Evolutionary conservation across 2,113 vertebrate species (phyloP).

Genomic region (Clarias batrachus): DNA sequence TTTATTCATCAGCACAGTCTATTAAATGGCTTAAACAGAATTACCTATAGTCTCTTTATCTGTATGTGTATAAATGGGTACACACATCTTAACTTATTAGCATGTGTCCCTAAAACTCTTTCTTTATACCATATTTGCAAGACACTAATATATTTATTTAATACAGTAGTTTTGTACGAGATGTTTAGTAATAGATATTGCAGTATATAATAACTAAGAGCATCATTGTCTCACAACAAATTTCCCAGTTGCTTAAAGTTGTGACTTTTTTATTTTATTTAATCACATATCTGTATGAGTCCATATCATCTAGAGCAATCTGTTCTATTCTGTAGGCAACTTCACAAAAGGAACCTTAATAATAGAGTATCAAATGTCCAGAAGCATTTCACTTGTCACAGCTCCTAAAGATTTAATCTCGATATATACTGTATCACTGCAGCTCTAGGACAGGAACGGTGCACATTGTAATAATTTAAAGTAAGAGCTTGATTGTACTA

Average conservation of each 20-base stretch:
- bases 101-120: conserved; percentile 31
- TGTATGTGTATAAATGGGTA: conserved; percentile 5
- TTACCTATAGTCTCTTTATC: background rate
- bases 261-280: background rate
- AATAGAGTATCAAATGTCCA: conserved; percentile 6
- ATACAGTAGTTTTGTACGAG: conserved; percentile 54
- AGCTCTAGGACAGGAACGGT: background rate
- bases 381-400: conserved; percentile 13
- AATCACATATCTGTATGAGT: conserved; percentile 13
- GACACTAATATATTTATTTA: conserved; percentile 35
- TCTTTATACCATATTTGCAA: conserved; percentile 31
- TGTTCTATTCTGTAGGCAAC: background rate
- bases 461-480: conserved; percentile 7
- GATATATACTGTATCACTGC: background rate
- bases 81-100: conserved; percentile 12
- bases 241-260: conserved; percentile 35
- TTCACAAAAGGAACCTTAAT: background rate
- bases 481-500: conserved; percentile 24
- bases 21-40: conserved; percentile 6
- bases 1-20: conserved; percentile 56
- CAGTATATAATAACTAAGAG: conserved; percentile 18
- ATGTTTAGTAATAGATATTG: conserved; percentile 35
- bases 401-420: background rate
- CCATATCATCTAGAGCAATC: background rate
- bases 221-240: conserved; percentile 22